Base-by-base conservation (phyloP, 2,888 invertebrate species). In the Lacanobia oleracea region DNA sequence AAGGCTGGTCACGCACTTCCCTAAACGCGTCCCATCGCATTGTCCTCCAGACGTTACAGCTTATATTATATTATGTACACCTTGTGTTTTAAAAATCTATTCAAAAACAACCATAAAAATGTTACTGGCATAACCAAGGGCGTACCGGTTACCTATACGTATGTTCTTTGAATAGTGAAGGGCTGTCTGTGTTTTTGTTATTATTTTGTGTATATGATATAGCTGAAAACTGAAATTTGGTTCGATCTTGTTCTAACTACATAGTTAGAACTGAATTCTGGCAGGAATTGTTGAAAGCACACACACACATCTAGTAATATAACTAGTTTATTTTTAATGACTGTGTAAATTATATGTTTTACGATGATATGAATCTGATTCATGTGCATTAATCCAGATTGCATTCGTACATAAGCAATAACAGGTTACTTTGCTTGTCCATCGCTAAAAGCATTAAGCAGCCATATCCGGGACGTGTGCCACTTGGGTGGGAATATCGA, bases 1-100 rank as follows among this genome's bases (percentile, higher is more conserved):
- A 84, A 95, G 88, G 90, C 94, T 83, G 89, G 93, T 93, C 95
- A 95, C 95, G 95, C 94, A 93, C 94, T 94, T 94, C 93, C 94
- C 94, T 93, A 94, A 94, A 94, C 91, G 89, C 91, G 91, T 89
- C 91, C 90, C 91, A 88, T 87, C 88, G 88, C 88, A 91, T 93
- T 93, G 93, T 93, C 90, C 89, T 88, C 83, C 87, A 88, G 88
- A 90, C 91, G 82, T 80, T 88, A 88, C 86, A 84, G 88, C 86
- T 85, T 69, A 69, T 71, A 61, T 88, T 60, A 72, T 64, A 54
- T 37, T 57, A 75, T 61, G 75, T 85, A 87, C 83, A 82, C 64
- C 78, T 61, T 66, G 75, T 83, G 83, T 85, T 86, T 82, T 77
- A 81, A 87, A 87, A 85, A 75, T 71, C 72, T 85, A 79, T 86